Base-by-base conservation (phyloP, 2,797 vertebrate species). In the Lutra lutra region DNA sequence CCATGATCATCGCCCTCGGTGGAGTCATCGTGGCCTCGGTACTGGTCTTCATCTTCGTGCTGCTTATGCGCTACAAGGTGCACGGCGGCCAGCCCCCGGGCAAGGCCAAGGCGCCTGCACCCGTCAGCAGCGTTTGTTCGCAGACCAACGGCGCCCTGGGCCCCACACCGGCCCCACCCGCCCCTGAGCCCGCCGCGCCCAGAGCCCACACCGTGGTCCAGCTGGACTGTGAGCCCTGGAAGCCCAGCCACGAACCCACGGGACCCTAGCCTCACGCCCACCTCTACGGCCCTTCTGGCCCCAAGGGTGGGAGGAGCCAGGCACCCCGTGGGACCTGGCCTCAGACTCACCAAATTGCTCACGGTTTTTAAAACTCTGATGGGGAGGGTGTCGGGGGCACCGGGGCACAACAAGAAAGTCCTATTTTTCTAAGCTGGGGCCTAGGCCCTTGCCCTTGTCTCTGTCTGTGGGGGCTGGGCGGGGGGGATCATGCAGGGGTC, bases 401-500 rank as follows among this genome's bases (percentile, higher is more conserved):
- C 9, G 25, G 97, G 96, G 87, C 97, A 97, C 93, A 97, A 98
- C 96, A 98, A 98, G 89, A 98, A 98, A 98, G 97, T 97, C 97
- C 96, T 98, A 98, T 98, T 98, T 98, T 98, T 98, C 96, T 97
- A 98, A 96, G 96, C 78, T 89, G 80, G 97, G 97, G 97, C 96
- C 91, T 92, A 87, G 87, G 89, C 92, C 87, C 38, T 97, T 88
- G 95, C 97, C 93, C 95, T 91, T 79, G 95, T 97, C 93, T 98
- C 93, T 96, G 97, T 98, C 93, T 97, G 51, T 98, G 95, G 85
- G 18, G 51, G 32, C 27, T 70, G 70, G 75, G 43, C 35, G 85
- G 46, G 85, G 85, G 40, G 85, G 20, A 15, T 48, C 3, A 0
- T 64, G 27, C 83, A 84, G 46, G 86, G 83, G 46, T 38, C 51